A percentile compares a stretch with the other conserved stretches of the same genome.
phyloP scores from a whole-genome alignment of 2,113 vertebrate genomes.

The Ochotona princeps region DNA sequence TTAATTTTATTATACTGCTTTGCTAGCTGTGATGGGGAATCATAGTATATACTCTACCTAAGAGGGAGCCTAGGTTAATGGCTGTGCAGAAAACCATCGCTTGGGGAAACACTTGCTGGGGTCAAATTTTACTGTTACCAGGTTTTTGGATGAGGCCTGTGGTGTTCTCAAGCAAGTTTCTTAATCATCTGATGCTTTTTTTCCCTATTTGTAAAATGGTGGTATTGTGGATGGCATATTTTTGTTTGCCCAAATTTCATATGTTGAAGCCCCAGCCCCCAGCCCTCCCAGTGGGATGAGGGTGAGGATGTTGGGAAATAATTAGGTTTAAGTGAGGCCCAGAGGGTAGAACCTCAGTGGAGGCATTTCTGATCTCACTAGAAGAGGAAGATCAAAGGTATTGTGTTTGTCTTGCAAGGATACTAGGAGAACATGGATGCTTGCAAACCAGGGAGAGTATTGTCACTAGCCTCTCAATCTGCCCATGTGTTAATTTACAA shows the following conservation, averaged over 20 bases:
- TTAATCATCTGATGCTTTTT: not conserved
- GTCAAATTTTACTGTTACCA: not conserved
- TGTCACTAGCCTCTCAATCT: not conserved
- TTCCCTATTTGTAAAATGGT: conserved; percentile 10
- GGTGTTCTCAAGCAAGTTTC: not conserved
- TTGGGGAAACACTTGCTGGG: not conserved
- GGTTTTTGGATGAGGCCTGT: not conserved
- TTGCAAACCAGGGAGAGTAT: not conserved
- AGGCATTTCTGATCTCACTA: not conserved
- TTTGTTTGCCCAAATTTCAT: not conserved
- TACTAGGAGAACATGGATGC: not conserved
- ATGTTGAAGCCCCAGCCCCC: not conserved
- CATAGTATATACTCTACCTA: not conserved
- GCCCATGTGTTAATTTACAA: not conserved
- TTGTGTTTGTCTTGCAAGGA: not conserved
- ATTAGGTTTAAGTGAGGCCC: not conserved
- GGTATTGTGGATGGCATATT: not conserved
- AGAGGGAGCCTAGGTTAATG: not conserved
- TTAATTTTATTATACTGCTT: conserved; percentile 17
- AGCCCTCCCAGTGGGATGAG: not conserved
- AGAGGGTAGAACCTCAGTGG: not conserved
- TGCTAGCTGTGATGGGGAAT: not conserved
- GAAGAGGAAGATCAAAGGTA: not conserved
- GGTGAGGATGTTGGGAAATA: not conserved
- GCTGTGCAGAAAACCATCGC: not conserved